phyloP scores from a whole-genome alignment of 1,140 invertebrate genomes.

The Sipha flava region DNA sequence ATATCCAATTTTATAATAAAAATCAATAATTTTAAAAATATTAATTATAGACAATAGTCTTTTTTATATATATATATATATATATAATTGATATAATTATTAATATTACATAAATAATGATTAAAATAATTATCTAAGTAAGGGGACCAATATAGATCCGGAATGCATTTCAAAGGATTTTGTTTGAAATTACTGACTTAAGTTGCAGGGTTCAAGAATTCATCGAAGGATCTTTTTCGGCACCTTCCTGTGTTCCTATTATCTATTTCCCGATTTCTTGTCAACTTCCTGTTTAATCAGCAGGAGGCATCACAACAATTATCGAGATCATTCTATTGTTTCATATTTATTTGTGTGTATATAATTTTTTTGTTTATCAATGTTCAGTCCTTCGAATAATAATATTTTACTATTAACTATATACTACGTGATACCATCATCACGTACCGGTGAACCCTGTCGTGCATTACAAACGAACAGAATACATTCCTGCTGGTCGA shows the following conservation, averaged over 20 bases:
- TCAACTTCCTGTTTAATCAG: constrained; percentile 2
- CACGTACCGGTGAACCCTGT: neutral
- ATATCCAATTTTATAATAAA: too few relatives aligned
- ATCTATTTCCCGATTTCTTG: neutral
- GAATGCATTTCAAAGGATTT: too few relatives aligned
- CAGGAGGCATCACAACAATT: neutral
- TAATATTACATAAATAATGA: too few relatives aligned
- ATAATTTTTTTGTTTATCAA: neutral
- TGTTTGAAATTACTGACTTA: too few relatives aligned
- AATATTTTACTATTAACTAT: constrained; percentile 15
- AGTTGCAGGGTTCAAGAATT: neutral
- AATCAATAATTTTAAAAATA: too few relatives aligned
- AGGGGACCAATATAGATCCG: too few relatives aligned
- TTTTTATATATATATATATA: too few relatives aligned
- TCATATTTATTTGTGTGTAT: neutral
- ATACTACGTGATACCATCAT: neutral
- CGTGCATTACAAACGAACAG: neutral
- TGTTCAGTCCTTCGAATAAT: constrained; percentile 2
- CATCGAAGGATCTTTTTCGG: neutral
- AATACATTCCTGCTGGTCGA: neutral
- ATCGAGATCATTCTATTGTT: neutral
- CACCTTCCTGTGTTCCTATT: neutral
- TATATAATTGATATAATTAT: too few relatives aligned
- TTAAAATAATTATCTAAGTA: too few relatives aligned
- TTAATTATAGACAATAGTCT: too few relatives aligned